Percentiles rank a stretch among this genome's conserved stretches.
Conservation (phyloP, 2,888 invertebrate genomes). For the Lamellibrachia satsuma region DNA sequence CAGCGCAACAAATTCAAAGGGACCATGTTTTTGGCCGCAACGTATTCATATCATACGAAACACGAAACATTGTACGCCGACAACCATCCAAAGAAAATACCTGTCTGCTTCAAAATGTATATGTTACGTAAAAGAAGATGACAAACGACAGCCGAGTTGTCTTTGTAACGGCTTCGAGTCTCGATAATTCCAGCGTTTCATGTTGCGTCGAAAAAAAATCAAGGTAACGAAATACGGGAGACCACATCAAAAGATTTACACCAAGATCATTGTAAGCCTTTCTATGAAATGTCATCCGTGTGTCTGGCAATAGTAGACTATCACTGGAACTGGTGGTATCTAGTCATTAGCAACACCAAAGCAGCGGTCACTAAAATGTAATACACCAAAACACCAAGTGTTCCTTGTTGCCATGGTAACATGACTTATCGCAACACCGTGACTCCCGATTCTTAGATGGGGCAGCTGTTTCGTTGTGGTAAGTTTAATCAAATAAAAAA, state of each 20-base stretch:
- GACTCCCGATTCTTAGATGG: background rate
- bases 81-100: background rate
- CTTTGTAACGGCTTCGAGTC: background rate
- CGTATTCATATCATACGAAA: background rate
- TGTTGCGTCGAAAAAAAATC: background rate
- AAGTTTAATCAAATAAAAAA: background rate
- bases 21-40: background rate
- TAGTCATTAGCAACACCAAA: background rate
- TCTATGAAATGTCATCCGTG: background rate
- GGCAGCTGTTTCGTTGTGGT: background rate
- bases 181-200: background rate
- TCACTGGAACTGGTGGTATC: background rate
- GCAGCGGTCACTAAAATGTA: background rate
- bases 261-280: background rate
- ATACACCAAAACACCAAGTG: background rate
- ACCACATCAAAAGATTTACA: constrained; percentile 7
- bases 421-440: background rate
- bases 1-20: background rate
- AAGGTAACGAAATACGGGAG: background rate
- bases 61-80: background rate
- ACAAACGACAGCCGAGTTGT: background rate
- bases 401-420: background rate
- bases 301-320: background rate
- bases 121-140: background rate
- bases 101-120: background rate